Conservation (phyloP, 2,113 vertebrate species). For the Ammospiza caudacuta region DNA sequence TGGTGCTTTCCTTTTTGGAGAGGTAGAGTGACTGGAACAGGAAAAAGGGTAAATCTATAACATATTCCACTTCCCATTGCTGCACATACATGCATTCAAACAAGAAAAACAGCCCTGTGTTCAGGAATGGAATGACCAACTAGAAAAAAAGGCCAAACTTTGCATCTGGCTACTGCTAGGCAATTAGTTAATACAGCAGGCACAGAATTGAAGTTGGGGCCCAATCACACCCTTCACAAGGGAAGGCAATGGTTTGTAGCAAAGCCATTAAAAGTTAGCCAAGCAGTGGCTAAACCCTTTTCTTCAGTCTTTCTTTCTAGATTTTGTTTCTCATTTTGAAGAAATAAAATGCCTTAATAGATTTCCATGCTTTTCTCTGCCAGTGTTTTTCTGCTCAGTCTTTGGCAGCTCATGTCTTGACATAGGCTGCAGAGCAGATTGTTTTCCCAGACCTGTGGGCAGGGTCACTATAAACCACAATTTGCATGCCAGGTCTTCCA, state of each 20-base stretch:
- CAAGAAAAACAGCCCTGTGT: background rate
- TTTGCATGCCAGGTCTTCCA: background rate
- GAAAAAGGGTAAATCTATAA: background rate
- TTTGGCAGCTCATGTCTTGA: constrained; percentile 30
- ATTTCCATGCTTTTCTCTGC: background rate
- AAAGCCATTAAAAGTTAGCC: background rate
- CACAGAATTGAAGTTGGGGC: background rate
- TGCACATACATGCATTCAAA: background rate
- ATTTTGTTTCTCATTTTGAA: constrained; percentile 46
- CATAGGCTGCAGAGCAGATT: constrained; percentile 37
- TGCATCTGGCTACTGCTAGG: background rate
- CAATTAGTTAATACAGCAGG: background rate
- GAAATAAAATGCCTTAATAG: constrained; percentile 41
- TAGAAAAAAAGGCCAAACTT: background rate
- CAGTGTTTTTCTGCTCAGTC: constrained; percentile 34
- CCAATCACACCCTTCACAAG: background rate
- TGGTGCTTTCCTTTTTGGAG: background rate
- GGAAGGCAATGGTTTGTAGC: background rate
- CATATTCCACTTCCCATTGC: background rate
- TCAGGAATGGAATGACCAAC: background rate
- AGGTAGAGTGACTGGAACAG: background rate
- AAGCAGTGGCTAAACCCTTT: background rate
- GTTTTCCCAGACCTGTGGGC: background rate
- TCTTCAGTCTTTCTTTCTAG: background rate
- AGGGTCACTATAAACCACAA: background rate